phyloP scores from a whole-genome alignment of 35 echinoderm and acorn worm genomes.

The Eucidaris tribuloides region DNA sequence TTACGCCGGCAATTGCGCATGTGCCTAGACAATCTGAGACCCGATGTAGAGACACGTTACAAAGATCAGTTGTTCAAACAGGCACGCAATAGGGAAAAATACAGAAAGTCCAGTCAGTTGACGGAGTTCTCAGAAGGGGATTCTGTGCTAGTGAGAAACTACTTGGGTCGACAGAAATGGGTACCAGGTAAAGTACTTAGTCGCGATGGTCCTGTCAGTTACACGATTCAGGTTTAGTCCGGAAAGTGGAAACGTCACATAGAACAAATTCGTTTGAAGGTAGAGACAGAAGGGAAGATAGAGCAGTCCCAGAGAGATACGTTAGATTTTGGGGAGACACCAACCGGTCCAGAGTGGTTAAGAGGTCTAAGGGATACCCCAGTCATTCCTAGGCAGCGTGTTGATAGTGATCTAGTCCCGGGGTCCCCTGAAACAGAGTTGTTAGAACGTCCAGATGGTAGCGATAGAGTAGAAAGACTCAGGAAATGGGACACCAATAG shows the following conservation, averaged over 20 bases:
- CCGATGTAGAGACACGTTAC: background rate
- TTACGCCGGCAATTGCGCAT: background rate
- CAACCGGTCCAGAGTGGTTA: background rate
- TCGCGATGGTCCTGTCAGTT: background rate
- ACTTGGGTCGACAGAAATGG: background rate
- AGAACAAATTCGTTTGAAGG: conserved; percentile 7
- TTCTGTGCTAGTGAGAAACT: background rate
- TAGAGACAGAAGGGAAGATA: background rate
- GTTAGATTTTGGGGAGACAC: background rate
- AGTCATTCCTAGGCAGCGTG: too few species aligned
- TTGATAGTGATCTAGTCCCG: too few species aligned
- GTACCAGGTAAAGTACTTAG: background rate
- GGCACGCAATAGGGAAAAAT: background rate
- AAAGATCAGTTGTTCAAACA: background rate
- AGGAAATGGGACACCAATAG: background rate
- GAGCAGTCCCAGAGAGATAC: background rate
- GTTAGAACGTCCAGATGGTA: background rate
- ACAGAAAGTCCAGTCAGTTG: background rate
- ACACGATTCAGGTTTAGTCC: background rate
- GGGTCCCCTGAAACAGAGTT: too few species aligned
- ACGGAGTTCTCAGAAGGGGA: background rate
- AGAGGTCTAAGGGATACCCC: background rate
- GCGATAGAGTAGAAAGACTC: background rate
- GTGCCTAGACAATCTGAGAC: background rate
- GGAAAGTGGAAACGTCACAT: background rate